Conservation (phyloP, 2,888 invertebrate genomes). For the Cerastis leucographa region DNA sequence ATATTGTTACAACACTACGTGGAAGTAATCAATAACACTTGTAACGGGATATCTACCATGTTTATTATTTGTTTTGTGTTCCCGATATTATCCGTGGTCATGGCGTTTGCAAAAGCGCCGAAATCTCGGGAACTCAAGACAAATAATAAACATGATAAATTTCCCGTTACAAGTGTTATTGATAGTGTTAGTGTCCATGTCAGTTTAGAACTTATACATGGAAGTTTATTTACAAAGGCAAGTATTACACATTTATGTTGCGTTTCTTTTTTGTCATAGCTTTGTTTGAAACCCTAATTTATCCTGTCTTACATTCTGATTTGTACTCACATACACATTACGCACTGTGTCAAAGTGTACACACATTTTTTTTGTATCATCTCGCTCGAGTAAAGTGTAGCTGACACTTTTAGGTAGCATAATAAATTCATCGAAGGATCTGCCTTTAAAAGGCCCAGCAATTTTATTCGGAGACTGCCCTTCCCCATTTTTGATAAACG, state of each 20-base stretch:
- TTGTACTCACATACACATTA: slow-evolving; percentile 5
- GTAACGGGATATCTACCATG: too few species aligned
- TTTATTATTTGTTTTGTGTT: too few species aligned
- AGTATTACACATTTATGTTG: neutral
- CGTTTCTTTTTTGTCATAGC: neutral
- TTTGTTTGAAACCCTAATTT: slow-evolving; percentile 1
- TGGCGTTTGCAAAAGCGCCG: too few species aligned
- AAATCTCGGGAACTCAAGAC: too few species aligned
- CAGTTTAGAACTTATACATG: too few species aligned
- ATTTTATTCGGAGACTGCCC: slow-evolving; percentile 73
- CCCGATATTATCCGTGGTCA: too few species aligned
- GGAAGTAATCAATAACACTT: too few species aligned
- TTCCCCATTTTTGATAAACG: slow-evolving; percentile 86
- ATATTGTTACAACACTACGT: neutral
- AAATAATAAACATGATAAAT: too few species aligned
- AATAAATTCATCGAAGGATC: slow-evolving; percentile 75
- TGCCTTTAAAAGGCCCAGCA: slow-evolving; percentile 74
- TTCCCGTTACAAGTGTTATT: too few species aligned
- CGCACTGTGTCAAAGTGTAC: slow-evolving; percentile 10
- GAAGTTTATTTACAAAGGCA: neutral
- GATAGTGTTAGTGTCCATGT: too few species aligned
- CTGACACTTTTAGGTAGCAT: slow-evolving; percentile 68
- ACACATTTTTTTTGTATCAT: slow-evolving; percentile 58
- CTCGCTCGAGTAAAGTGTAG: slow-evolving; percentile 52
- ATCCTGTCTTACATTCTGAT: neutral